These are phyloP conservation scores for Sebastes matsubarae DNA, from an alignment of 2,797 vertebrate species.

Conservation along the genomic window DNA sequence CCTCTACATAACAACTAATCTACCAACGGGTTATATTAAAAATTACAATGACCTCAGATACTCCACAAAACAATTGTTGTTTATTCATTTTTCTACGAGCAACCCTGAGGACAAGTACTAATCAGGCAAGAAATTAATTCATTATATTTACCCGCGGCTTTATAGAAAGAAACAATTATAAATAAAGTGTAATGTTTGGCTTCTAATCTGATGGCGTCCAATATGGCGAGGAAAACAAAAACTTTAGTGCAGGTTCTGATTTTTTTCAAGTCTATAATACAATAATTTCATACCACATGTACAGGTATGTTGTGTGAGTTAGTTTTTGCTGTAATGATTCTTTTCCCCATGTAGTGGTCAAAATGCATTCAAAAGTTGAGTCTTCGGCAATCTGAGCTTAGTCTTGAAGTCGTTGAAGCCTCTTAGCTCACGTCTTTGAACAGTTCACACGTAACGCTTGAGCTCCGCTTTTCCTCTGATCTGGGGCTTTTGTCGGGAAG, in stretches of 20 bases:
- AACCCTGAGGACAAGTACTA: constrained; percentile 7
- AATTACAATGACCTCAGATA: background rate
- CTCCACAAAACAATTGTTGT: constrained; percentile 9
- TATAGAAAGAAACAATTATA: constrained; percentile 2
- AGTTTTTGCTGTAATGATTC: background rate
- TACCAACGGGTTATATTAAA: background rate
- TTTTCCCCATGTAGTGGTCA: background rate
- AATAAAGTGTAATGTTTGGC: background rate
- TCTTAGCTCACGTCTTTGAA: no score
- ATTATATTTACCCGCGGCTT: constrained; percentile 9
- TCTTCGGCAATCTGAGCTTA: background rate
- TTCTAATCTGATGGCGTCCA: background rate
- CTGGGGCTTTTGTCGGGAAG: no score
- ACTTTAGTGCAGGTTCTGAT: background rate
- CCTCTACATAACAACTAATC: background rate
- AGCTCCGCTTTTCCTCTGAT: no score
- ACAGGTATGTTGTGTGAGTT: background rate
- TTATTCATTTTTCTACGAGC: constrained; percentile 2
- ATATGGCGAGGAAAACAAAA: background rate
- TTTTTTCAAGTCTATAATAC: background rate
- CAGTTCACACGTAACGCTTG: no score
- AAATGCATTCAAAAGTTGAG: background rate
- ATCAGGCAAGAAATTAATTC: constrained; percentile 1
- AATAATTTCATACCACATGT: background rate
- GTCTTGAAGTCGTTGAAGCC: no score